phyloP scores from a whole-genome alignment of 30 jellyfish, hydroid and myxozoan species.

The Turritopsis rubra region DNA sequence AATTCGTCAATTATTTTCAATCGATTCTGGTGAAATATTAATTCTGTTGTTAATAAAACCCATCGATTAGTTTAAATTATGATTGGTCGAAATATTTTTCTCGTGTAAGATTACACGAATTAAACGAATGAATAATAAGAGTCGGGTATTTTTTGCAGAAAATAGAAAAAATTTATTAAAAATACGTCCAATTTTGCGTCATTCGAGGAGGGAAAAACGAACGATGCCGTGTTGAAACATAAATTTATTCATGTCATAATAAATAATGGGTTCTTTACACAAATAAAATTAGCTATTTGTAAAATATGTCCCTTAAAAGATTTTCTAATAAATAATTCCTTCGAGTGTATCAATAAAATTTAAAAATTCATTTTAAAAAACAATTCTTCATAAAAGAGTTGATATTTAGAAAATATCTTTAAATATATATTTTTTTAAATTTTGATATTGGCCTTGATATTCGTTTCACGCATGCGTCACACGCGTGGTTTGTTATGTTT shows the following conservation, averaged over 20 bases:
- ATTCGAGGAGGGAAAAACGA: no score
- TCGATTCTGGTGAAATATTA: not conserved
- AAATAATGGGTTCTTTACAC: not conserved
- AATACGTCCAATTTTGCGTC: no score
- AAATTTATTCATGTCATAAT: no score
- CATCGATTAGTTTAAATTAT: not conserved
- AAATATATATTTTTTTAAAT: no score
- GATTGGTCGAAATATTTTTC: not conserved
- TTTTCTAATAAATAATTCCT: not conserved
- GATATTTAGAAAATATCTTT: not conserved
- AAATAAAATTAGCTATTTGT: not conserved
- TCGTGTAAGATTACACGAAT: not conserved
- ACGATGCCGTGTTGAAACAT: no score
- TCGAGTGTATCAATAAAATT: not conserved
- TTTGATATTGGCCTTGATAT: not conserved
- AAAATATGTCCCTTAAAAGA: not conserved
- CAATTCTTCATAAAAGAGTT: not conserved
- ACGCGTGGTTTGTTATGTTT: conserved; percentile 14
- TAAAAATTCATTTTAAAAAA: not conserved
- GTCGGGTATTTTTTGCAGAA: no score
- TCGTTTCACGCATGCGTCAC: not conserved
- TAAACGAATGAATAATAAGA: no score
- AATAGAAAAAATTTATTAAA: no score
- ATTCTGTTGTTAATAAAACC: not conserved
- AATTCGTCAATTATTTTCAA: not conserved